Evolutionary conservation across 2,113 vertebrate genomes (phyloP).

Genomic region (Narcine bancroftii): DNA sequence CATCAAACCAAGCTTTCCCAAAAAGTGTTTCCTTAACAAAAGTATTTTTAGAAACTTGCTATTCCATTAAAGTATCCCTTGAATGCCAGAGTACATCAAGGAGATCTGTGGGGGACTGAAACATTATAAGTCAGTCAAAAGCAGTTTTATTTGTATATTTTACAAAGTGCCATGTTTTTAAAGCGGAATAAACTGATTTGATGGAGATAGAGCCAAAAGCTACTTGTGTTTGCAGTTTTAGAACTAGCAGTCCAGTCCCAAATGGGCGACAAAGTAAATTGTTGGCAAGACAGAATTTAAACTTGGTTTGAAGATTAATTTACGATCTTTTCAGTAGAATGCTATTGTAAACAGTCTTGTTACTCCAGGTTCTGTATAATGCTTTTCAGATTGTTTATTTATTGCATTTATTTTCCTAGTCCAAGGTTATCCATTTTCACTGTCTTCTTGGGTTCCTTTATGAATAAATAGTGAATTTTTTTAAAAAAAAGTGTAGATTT

Average conservation of each 20-base stretch:
- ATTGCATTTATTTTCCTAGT: neutral
- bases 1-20: neutral
- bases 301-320: neutral
- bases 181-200: constrained; percentile 21
- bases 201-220: neutral
- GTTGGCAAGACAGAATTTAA: neutral
- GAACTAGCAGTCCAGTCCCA: neutral
- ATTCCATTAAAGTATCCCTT: neutral
- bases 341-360: neutral
- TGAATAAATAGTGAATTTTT: neutral
- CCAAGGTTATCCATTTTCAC: neutral
- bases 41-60: neutral
- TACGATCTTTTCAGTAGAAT: neutral
- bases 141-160: neutral
- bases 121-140: neutral
- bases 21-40: neutral
- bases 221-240: neutral
- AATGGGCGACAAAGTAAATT: neutral
- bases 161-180: neutral
- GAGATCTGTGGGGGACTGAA: neutral
- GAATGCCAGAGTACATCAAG: neutral
- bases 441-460: neutral
- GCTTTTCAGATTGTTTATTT: neutral
- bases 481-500: neutral
- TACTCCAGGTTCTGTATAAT: neutral